Evolutionary conservation across 2,888 invertebrate genomes (phyloP).

Genomic region (Himalopsyche tibetana): DNA sequence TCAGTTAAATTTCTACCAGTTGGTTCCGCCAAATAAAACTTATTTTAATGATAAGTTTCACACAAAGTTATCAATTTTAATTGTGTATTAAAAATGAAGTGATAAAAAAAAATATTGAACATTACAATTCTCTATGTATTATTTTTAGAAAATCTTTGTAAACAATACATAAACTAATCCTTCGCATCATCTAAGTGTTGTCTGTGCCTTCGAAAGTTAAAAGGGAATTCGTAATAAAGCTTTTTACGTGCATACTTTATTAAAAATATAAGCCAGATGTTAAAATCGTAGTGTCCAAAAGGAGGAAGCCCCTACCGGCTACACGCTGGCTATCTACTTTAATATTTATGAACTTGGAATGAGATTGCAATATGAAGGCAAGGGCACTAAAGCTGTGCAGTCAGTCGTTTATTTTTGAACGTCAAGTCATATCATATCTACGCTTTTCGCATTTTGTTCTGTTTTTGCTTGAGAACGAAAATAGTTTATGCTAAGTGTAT

Average conservation of each 20-base stretch:
- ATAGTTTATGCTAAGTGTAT: not conserved
- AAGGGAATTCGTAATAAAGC: no score
- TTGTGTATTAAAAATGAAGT: no score
- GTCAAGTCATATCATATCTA: conserved; percentile 11
- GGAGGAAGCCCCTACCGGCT: not conserved
- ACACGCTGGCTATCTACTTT: conserved; percentile 43
- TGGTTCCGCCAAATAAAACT: no score
- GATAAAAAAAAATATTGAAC: no score
- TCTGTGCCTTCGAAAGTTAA: no score
- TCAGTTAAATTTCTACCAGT: no score
- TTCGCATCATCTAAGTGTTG: no score
- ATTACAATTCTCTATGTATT: no score
- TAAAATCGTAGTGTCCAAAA: not conserved
- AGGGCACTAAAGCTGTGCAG: conserved; percentile 14
- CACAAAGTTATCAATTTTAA: no score
- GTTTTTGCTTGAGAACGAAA: not conserved
- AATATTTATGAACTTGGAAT: conserved; percentile 64
- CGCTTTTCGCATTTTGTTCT: not conserved
- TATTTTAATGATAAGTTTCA: no score
- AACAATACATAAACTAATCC: no score
- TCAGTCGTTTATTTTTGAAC: conserved; percentile 11
- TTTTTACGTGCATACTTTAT: not conserved
- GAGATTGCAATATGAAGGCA: conserved; percentile 62
- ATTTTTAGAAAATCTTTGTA: no score
- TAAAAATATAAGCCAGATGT: not conserved